Base-by-base conservation (phyloP, 2,113 vertebrate species). In the Columba livia region DNA sequence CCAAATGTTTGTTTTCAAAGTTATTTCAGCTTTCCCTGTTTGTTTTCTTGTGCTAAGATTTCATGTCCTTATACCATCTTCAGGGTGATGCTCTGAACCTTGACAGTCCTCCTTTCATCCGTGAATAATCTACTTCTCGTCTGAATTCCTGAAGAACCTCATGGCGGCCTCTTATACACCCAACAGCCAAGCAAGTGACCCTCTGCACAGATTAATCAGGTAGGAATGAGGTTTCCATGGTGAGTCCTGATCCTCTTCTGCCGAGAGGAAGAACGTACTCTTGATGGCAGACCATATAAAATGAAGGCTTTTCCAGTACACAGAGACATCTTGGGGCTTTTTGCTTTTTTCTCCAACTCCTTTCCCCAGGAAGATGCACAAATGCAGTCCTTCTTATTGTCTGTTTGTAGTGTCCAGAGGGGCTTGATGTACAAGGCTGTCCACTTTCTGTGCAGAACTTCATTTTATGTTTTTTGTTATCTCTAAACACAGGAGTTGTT, bases 1-100 rank as follows among this genome's bases (percentile, higher is more conserved):
- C 77, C 71, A 98, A 95, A 88, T 10, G 11, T 91, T 89, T 94
- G 38, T 81, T 82, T 70, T 90, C 50, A 58, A 77, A 56, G 42
- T 57, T 79, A 81, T 66, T 93, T 85, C 64, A 91, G 40, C 61
- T 61, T 83, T 69, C 19, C 60, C 20, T 2, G 1, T 92, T 86
- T 60, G 25, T 91, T 97, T 96, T 72, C 34, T 50, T 89, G 66
- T 80, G 71, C 44, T 50, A 61, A 40, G 38, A 7, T 82, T 31
- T 90, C 62, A 6, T 18, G 31, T 72, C 60, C 82, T 73, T 61
- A n/a, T 11, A 38, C 5, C 24, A 56, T 67, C 40, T 77, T 79
- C 38, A 73, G 31, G 66, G 48, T 5, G 4, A 40, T 42, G 47
- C 47, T 89, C 65, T 47, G 44, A 47, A 25, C 42, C 24, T 78